These are phyloP conservation scores for Menura novaehollandiae DNA, from an alignment of 2,113 vertebrate genomes.

Conservation along the genomic window DNA sequence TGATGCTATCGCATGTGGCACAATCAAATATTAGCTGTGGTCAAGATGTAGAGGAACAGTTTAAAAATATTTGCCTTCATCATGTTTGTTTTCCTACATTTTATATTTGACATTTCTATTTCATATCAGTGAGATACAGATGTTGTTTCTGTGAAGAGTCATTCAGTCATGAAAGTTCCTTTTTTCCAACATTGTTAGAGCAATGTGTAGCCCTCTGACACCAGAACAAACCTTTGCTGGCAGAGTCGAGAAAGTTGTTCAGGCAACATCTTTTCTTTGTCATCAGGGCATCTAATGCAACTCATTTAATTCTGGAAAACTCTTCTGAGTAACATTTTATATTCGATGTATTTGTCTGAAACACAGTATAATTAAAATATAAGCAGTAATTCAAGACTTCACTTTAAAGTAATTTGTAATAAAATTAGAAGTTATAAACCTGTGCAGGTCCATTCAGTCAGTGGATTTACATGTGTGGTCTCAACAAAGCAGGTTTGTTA, in stretches of 20 bases:
- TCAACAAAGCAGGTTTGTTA: background rate
- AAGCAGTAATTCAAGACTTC: background rate
- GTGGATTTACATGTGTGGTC: background rate
- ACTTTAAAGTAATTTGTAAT: background rate
- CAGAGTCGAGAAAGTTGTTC: background rate
- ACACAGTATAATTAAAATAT: background rate
- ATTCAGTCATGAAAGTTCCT: background rate
- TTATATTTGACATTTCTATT: background rate
- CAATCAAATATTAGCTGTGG: background rate
- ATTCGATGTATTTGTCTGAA: background rate
- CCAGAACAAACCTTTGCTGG: background rate
- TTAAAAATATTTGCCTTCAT: background rate
- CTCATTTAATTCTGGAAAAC: background rate
- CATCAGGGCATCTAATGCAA: rapidly evolving
- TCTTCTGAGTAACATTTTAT: background rate
- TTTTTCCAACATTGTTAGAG: background rate
- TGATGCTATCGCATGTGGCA: background rate
- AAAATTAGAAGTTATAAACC: background rate
- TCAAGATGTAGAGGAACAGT: background rate
- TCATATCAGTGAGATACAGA: background rate
- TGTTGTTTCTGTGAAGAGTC: background rate
- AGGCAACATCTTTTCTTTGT: background rate
- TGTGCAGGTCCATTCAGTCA: background rate
- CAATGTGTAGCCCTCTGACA: background rate
- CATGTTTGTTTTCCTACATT: background rate